Base-by-base conservation (phyloP, 2,797 vertebrate species). In the Paedocypris micromegethes region DNA sequence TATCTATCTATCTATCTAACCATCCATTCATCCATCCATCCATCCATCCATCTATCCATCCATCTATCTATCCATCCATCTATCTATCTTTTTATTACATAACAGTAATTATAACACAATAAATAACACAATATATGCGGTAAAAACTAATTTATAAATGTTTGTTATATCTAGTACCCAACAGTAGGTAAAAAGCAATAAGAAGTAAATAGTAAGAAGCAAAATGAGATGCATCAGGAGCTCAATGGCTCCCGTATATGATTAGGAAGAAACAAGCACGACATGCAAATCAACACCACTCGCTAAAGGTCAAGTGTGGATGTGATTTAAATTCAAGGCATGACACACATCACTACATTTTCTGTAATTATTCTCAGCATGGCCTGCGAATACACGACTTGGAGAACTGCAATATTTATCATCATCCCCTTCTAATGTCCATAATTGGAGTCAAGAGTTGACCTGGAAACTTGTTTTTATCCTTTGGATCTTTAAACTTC, bases 231-330 rank as follows among this genome's bases (percentile, higher is more conserved):
- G 58, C 6, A 40, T 50, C 54, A 45, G 23, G 23, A 23, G 23
- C 23, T 23, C 23, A 23, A 23, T 23, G 23, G 23, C 23, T 23
- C 23, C 23, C 23, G 47, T 58, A 50, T 66, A 67, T 69, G 39
- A 69, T 69, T 48, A 62, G 45, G 51, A 48, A 5, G 5, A 62
- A 69, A 55, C 44, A 9, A 62, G 39, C 38, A 61, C 50, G 62
- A 48, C 51, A 62, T 55, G 58, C 58, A 69, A 69, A 69, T 69
- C 43, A 69, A 45, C 58, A 62, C 54, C 51, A 61, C 38, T 61
- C 38, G 44, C n/a, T 69, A 51, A 69, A 69, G 67, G 67, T 69
- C 67, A 55, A 49, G 37, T 6, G 4, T 42, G 42, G 9, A 7
- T 41, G 3, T 62, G 51, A 61, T 69, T 50, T 6, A 62, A 69